Conservation (phyloP, 2,888 invertebrate genomes). For the Leucophenga montana region DNA sequence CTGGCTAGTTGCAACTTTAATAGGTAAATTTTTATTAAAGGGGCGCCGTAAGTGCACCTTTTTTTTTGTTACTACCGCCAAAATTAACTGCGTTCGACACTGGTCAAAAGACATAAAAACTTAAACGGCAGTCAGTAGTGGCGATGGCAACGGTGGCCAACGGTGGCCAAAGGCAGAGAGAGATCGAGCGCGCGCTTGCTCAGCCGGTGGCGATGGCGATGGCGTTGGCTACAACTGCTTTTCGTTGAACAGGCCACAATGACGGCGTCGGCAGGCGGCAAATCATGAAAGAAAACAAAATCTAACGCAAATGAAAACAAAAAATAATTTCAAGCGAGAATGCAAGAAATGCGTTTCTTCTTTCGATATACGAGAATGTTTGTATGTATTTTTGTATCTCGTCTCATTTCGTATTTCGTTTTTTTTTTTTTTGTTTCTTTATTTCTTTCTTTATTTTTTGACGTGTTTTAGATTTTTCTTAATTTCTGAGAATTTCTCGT, state of each 20-base stretch:
- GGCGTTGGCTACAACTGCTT: conserved; percentile 42
- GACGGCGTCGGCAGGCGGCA: conserved; percentile 47
- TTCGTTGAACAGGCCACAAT: conserved; percentile 47
- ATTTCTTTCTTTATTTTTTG: conserved; percentile 56
- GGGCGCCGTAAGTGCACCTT: no score
- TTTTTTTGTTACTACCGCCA: conserved; percentile 25
- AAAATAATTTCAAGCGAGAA: conserved; percentile 29
- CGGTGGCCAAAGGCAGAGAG: background rate
- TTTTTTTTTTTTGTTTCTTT: background rate
- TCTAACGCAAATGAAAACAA: background rate
- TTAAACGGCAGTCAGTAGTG: no score
- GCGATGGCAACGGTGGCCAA: background rate
- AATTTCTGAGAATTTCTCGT: conserved; percentile 56
- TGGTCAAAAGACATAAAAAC: background rate
- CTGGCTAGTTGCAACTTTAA: no score
- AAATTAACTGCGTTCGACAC: conserved; percentile 26
- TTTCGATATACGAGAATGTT: background rate
- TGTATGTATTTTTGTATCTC: no score
- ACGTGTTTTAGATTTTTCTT: conserved; percentile 62
- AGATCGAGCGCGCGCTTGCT: background rate
- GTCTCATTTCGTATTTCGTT: background rate
- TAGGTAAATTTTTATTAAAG: no score
- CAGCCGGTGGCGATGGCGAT: conserved; percentile 3
- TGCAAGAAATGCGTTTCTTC: conserved; percentile 51
- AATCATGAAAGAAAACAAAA: conserved; percentile 57